Percentiles rank a stretch among this genome's conserved stretches.
These are phyloP conservation scores for Theropithecus gelada DNA, from an alignment of 2,113 vertebrate genomes.

Conservation along the genomic window DNA sequence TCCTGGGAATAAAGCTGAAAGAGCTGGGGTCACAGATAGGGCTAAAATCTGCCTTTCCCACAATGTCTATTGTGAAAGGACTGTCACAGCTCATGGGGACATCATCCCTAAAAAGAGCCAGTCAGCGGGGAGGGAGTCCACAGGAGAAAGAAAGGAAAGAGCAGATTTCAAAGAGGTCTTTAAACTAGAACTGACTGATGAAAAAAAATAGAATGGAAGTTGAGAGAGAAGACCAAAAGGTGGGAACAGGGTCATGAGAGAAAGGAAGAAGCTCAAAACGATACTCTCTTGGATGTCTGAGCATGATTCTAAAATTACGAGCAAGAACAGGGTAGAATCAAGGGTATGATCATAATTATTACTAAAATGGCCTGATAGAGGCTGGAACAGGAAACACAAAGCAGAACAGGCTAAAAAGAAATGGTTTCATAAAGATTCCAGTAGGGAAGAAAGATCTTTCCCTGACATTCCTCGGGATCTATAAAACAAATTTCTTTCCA, in stretches of 20 bases:
- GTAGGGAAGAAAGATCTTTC: conserved; percentile 1
- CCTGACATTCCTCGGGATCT: not conserved
- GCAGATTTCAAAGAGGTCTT: conserved; percentile 72
- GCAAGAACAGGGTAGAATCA: conserved; percentile 47
- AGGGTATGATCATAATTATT: conserved; percentile 40
- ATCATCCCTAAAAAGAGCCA: conserved; percentile 29
- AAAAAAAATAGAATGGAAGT: conserved; percentile 51
- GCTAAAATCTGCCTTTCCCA: conserved; percentile 47
- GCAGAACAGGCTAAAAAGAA: conserved; percentile 22
- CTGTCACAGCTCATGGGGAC: not conserved
- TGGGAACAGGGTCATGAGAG: conserved; percentile 43
- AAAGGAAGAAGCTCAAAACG: not conserved
- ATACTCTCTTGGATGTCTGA: conserved; percentile 31
- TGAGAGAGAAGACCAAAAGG: conserved; percentile 60
- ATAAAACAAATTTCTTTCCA: not conserved
- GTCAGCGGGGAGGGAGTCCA: conserved; percentile 34
- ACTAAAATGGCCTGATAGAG: conserved; percentile 29
- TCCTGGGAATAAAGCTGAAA: conserved; percentile 23
- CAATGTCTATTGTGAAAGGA: conserved; percentile 56
- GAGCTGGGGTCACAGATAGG: conserved; percentile 57
- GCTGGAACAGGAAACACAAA: not conserved
- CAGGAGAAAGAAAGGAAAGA: conserved; percentile 56
- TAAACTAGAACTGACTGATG: conserved; percentile 55
- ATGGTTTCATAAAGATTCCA: conserved; percentile 11
- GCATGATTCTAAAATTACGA: conserved; percentile 72